phyloP scores from a whole-genome alignment of 2,113 vertebrate species.

The Rousettus leschenaultii region DNA sequence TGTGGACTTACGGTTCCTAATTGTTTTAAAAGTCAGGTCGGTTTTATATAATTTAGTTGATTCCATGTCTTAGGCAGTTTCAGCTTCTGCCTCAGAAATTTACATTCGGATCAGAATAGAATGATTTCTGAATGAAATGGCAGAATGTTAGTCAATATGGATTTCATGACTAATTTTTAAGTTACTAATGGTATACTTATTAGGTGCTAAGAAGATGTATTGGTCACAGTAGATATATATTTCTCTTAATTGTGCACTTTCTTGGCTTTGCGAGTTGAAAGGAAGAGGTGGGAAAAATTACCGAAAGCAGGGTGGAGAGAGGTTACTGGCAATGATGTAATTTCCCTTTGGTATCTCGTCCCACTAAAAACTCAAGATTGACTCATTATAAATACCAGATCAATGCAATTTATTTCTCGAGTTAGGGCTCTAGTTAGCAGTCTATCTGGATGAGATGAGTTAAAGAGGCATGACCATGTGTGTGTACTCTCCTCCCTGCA shows the following conservation, averaged over 20 bases:
- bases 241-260: slow-evolving; percentile 1
- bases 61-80: not conserved
- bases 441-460: slow-evolving; percentile 38
- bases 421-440: slow-evolving; percentile 30
- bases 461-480: not conserved
- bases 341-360: slow-evolving; percentile 57
- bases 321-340: slow-evolving; percentile 51
- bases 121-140: slow-evolving; percentile 1
- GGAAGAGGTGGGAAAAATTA: slow-evolving; percentile 56
- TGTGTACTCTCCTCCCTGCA: too few species aligned
- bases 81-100: not conserved
- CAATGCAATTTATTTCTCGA: not conserved
- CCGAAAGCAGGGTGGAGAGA: slow-evolving; percentile 59
- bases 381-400: slow-evolving; percentile 33
- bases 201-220: not conserved
- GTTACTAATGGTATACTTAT: not conserved
- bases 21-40: not conserved
- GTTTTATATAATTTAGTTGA: slow-evolving; percentile 8
- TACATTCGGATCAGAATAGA: not conserved
- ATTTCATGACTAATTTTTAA: slow-evolving; percentile 37
- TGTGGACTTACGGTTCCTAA: not conserved
- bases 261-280: slow-evolving; percentile 67
- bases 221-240: not conserved
- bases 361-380: slow-evolving; percentile 33
- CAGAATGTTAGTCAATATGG: not conserved